Base-by-base conservation (phyloP, 2,797 vertebrate genomes). In the Sebastes paucispinis region DNA sequence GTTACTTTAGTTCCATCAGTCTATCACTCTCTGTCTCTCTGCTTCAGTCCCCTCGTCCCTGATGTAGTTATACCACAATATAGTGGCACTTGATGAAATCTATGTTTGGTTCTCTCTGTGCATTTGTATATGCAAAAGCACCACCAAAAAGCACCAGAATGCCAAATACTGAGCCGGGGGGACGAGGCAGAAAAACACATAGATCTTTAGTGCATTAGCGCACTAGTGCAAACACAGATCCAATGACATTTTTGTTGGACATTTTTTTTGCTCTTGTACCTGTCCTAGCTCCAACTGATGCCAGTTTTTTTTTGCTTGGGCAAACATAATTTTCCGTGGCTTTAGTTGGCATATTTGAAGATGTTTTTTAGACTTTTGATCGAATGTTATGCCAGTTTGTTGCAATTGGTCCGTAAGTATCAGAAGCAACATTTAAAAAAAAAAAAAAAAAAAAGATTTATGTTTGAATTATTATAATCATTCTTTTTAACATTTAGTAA, bases 31-130 rank as follows among this genome's bases (percentile, higher is more conserved):
- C 16, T 59, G 62, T 73, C 50, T 55, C 50, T 75, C 25, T 29
- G 69, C 69, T 69, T 52, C 69, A 36, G 57, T 80, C 77, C 59
- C 57, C 62, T 75, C 58, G 18, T 82, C 78, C 76, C 79, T 87
- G 67, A 84, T 84, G 79, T 83, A 36, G 69, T 86, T 84, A 80
- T 25, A 59, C 36, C 27, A 73, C 75, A 81, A 62, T 66, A 76
- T 62, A 69, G 34, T 75, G 69, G 54, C 62, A 71, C 52, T 18
- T 80, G 74, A 89, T 74, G 54, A 71, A 79, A 81, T 82, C 65
- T 79, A 27, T 58, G 43, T 74, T 73, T 36, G 75, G 6, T 25
- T 29, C 34, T 34, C n/a, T 75, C 32, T 12, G 25, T 67, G 29
- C 25, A 3, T 32, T 11, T 72, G 2, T 79, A 6, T 79, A 32